phyloP scores from a whole-genome alignment of 2,888 invertebrate species.

The Hemaris fuciformis region DNA sequence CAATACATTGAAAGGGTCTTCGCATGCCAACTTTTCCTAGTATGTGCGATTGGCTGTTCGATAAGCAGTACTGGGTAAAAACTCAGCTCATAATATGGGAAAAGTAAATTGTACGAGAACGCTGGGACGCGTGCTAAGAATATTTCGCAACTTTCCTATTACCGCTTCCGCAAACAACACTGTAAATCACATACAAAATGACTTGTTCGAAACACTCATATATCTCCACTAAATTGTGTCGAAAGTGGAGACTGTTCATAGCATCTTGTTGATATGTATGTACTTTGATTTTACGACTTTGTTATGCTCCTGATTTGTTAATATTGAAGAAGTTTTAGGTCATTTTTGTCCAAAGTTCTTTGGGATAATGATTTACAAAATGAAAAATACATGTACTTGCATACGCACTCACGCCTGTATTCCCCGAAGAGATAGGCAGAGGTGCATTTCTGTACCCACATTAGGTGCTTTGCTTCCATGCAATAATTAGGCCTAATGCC shows the following conservation, averaged over 20 bases:
- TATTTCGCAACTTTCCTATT: not conserved
- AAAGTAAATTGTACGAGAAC: not conserved
- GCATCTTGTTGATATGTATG: not conserved
- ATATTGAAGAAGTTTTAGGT: not conserved
- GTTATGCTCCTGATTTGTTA: not conserved
- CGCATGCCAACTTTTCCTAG: not conserved
- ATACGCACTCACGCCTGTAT: too few species aligned
- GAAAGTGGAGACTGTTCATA: constrained; percentile 8
- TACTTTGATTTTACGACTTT: not conserved
- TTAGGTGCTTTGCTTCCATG: too few species aligned
- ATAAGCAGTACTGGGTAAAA: not conserved
- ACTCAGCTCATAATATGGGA: not conserved
- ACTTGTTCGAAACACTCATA: not conserved
- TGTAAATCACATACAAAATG: constrained; percentile 1
- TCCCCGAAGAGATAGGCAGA: too few species aligned
- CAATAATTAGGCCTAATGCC: too few species aligned
- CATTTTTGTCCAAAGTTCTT: not conserved
- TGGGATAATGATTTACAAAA: too few species aligned
- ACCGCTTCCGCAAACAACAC: constrained; percentile 3
- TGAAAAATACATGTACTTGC: too few species aligned
- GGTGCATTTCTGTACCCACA: too few species aligned
- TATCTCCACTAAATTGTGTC: constrained; percentile 10
- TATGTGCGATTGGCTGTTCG: not conserved
- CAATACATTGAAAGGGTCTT: not conserved
- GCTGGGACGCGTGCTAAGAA: not conserved